These are phyloP conservation scores for Acropora yongei DNA, from an alignment of 64 coral and sea anemone genomes.

Conservation along the genomic window DNA sequence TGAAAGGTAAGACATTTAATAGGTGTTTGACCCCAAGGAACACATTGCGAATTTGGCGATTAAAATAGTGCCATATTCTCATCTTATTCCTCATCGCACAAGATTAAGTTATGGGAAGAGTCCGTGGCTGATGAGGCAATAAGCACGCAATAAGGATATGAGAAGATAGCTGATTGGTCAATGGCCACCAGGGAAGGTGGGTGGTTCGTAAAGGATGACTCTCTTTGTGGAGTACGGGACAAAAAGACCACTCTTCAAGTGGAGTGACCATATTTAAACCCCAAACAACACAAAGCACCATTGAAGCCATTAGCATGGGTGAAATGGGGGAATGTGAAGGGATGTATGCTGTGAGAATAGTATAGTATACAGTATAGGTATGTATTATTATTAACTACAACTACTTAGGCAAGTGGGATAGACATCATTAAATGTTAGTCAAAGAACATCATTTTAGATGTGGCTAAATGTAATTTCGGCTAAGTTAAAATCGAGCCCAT, in stretches of 20 bases:
- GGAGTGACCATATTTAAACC: background rate
- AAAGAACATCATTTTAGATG: no score
- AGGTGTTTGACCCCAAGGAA: no score
- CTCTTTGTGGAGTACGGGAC: background rate
- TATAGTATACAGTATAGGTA: background rate
- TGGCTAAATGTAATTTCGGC: no score
- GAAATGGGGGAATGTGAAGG: background rate
- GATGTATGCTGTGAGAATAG: background rate
- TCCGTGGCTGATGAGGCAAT: background rate
- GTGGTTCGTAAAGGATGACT: background rate
- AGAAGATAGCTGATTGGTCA: background rate
- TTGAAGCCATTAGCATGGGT: background rate
- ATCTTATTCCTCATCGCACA: constrained; percentile 17
- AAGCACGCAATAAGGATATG: background rate
- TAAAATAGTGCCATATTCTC: constrained; percentile 14
- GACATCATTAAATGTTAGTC: no score
- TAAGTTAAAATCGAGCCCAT: no score
- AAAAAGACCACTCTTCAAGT: background rate
- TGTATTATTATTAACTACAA: no score
- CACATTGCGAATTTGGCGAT: no score
- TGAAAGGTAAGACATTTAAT: constrained; percentile 62
- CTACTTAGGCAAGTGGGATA: no score
- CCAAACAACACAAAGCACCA: background rate
- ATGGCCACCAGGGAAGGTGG: constrained; percentile 1
- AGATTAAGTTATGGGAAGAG: constrained; percentile 44